Conservation (phyloP, 1,140 invertebrate genomes). For the Holcopasites calliopsidis region DNA sequence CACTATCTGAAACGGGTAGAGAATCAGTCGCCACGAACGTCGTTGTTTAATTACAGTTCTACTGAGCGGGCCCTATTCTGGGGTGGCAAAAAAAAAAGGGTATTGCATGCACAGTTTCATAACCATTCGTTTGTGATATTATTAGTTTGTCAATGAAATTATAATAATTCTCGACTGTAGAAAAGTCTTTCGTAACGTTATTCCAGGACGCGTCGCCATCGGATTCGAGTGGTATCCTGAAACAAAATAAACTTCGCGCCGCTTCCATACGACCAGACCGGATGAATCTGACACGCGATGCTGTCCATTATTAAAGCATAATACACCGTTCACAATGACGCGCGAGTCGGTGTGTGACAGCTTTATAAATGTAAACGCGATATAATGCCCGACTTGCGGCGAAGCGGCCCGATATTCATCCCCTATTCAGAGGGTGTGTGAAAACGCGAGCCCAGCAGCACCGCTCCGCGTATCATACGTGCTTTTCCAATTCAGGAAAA, state of each 20-base stretch:
- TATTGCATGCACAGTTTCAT: no score
- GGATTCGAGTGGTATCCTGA: conserved; percentile 34
- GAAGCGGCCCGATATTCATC: conserved; percentile 62
- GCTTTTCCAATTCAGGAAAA: conserved; percentile 57
- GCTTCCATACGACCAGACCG: conserved; percentile 44
- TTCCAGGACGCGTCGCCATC: background rate
- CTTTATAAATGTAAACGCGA: conserved; percentile 67
- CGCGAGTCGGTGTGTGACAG: conserved; percentile 54
- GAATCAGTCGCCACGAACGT: no score
- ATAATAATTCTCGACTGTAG: background rate
- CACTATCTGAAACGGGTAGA: no score
- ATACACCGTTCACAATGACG: conserved; percentile 66
- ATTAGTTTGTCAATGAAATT: background rate
- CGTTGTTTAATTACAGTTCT: no score
- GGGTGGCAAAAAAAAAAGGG: no score
- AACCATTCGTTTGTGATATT: no score
- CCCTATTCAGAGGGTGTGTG: conserved; percentile 58
- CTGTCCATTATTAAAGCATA: conserved; percentile 66
- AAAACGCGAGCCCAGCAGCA: conserved; percentile 49
- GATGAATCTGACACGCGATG: conserved; percentile 61
- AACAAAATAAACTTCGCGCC: conserved; percentile 58
- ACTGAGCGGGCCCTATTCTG: no score
- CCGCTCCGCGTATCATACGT: conserved; percentile 43
- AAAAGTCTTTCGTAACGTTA: background rate
- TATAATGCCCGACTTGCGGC: conserved; percentile 54